Evolutionary conservation across 2,797 vertebrate species (phyloP).

Genomic region (Bradypodion pumilum): DNA sequence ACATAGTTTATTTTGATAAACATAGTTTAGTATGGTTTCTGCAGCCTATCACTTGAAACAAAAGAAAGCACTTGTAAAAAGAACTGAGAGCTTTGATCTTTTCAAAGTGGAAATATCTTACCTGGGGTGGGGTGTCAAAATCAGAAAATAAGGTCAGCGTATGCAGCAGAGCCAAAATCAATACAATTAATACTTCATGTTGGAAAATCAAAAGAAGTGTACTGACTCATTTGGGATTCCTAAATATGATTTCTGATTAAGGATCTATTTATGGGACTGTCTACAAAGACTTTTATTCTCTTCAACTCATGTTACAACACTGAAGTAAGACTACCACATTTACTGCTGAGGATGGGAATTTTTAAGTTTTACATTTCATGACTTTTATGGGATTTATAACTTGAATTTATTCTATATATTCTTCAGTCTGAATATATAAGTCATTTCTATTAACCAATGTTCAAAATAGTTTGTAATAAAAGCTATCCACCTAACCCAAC

Average conservation of each 20-base stretch:
- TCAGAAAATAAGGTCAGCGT: constrained; percentile 11
- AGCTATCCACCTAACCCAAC: background rate
- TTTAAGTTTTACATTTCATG: background rate
- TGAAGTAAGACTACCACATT: background rate
- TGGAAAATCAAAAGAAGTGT: constrained; percentile 23
- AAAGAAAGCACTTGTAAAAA: background rate
- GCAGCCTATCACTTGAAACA: background rate
- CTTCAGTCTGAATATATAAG: background rate
- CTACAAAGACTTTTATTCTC: constrained; percentile 1
- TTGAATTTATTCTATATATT: background rate
- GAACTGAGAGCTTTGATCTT: background rate
- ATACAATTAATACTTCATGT: constrained; percentile 22
- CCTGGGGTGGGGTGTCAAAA: no score
- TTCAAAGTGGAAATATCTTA: background rate
- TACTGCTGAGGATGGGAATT: background rate
- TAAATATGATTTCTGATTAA: constrained; percentile 17
- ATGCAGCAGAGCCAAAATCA: background rate
- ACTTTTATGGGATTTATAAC: background rate
- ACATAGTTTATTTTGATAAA: background rate
- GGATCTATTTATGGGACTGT: constrained; percentile 19
- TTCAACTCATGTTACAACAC: background rate
- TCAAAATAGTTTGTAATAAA: background rate
- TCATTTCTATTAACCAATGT: background rate
- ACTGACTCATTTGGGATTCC: constrained; percentile 11
- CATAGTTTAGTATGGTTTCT: background rate